Evolutionary conservation across 2,797 vertebrate genomes (phyloP).

Genomic region (Allobates femoralis): DNA sequence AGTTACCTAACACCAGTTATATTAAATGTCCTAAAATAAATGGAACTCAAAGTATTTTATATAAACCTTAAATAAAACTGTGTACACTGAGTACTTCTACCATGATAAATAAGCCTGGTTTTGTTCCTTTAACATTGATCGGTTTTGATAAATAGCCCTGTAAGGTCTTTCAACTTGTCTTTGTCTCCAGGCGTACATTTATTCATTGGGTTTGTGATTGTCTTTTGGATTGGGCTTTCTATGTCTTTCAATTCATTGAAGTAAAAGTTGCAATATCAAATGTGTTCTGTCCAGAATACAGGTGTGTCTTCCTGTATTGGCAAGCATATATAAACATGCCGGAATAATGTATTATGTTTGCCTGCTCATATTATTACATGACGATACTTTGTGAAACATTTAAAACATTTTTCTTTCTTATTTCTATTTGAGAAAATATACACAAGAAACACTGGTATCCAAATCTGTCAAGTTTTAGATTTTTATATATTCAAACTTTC

Average conservation of each 20-base stretch:
- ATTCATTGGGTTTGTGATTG: neutral
- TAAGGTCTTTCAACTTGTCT: constrained; percentile 26
- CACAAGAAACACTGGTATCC: neutral
- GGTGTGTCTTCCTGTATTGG: neutral
- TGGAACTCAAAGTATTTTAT: constrained; percentile 9
- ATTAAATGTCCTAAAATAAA: constrained; percentile 21
- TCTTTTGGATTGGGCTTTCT: neutral
- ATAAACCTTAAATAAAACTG: constrained; percentile 14
- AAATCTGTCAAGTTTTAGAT: neutral
- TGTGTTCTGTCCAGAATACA: neutral
- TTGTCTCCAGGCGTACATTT: constrained; percentile 28
- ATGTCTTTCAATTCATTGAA: neutral
- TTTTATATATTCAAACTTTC: neutral
- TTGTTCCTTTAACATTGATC: constrained; percentile 22
- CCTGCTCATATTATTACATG: too few species aligned
- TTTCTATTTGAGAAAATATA: too few species aligned
- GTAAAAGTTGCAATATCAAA: neutral
- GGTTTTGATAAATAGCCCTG: constrained; percentile 33
- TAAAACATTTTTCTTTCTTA: too few species aligned
- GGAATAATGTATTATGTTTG: too few species aligned
- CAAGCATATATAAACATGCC: neutral
- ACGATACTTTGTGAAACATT: too few species aligned
- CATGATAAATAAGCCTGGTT: constrained; percentile 16
- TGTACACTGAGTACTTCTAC: constrained; percentile 1
- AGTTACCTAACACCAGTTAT: neutral